These are phyloP conservation scores for Glaucomys volans DNA, from an alignment of 2,113 vertebrate species.

Conservation along the genomic window DNA sequence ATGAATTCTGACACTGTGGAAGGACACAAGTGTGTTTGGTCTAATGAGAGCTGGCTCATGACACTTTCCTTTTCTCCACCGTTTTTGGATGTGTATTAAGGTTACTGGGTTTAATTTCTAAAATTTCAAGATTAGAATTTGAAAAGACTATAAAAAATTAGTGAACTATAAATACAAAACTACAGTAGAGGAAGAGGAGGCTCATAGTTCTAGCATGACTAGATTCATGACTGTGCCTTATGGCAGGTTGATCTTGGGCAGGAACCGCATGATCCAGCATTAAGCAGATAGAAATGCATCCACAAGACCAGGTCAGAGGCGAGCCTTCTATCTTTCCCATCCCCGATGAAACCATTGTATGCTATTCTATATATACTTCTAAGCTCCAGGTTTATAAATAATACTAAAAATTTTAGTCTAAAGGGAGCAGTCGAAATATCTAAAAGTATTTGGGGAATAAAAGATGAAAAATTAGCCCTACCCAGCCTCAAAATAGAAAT, in stretches of 20 bases:
- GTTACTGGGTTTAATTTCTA: constrained; percentile 31
- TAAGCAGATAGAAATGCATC: neutral
- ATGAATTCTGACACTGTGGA: too few relatives aligned
- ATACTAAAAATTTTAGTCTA: neutral
- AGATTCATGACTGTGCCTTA: neutral
- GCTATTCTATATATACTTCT: neutral
- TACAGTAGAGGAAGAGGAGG: neutral
- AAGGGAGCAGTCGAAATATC: neutral
- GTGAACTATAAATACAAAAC: neutral
- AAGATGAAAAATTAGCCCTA: neutral
- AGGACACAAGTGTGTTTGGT: too few relatives aligned
- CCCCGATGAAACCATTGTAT: neutral
- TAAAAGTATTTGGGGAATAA: neutral
- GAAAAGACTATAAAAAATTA: neutral
- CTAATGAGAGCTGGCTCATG: too few relatives aligned
- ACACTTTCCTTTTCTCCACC: constrained; percentile 1
- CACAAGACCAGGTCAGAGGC: neutral
- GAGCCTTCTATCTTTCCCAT: neutral
- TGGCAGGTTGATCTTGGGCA: neutral
- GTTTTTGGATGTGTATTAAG: neutral
- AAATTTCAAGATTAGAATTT: constrained; percentile 14
- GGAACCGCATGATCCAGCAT: neutral
- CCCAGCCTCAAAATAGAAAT: neutral
- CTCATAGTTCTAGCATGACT: neutral
- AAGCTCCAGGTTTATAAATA: constrained; percentile 1